Evolutionary conservation across 2,113 vertebrate species (phyloP).

Genomic region (Apteryx mantelli): DNA sequence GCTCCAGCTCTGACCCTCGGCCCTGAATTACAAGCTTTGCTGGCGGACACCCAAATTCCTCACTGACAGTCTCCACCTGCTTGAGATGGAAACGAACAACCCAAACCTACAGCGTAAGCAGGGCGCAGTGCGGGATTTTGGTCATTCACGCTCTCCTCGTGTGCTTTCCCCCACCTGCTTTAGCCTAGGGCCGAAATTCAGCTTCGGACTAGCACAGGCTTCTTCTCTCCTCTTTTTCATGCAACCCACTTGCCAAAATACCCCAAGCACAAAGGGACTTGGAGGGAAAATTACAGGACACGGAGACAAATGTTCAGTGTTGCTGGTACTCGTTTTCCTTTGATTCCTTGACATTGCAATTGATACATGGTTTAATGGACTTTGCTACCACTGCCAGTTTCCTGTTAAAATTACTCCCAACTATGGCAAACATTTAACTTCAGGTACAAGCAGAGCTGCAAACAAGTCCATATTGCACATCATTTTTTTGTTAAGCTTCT

Average conservation of each 20-base stretch:
- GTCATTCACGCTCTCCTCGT: accelerated
- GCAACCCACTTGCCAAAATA: background rate
- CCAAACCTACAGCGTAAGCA: background rate
- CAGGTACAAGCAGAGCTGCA: background rate
- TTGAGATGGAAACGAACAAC: background rate
- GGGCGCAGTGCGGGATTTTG: background rate
- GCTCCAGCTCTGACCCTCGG: accelerated
- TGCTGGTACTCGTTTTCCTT: background rate
- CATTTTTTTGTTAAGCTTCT: background rate
- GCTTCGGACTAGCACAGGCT: background rate
- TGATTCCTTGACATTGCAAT: background rate
- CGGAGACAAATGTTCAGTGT: background rate
- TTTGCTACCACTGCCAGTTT: background rate
- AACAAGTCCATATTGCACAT: background rate
- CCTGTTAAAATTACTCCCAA: conserved; percentile 14
- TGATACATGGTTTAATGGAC: background rate
- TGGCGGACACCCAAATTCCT: background rate
- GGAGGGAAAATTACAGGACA: background rate
- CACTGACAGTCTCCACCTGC: background rate
- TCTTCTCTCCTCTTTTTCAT: background rate
- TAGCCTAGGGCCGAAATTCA: background rate
- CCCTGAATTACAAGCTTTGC: background rate
- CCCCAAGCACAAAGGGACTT: background rate
- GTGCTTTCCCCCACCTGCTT: accelerated
- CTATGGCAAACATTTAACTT: background rate